Base-by-base conservation (phyloP, 64 coral and sea anemone genomes). In the Platygyra sinensis region DNA sequence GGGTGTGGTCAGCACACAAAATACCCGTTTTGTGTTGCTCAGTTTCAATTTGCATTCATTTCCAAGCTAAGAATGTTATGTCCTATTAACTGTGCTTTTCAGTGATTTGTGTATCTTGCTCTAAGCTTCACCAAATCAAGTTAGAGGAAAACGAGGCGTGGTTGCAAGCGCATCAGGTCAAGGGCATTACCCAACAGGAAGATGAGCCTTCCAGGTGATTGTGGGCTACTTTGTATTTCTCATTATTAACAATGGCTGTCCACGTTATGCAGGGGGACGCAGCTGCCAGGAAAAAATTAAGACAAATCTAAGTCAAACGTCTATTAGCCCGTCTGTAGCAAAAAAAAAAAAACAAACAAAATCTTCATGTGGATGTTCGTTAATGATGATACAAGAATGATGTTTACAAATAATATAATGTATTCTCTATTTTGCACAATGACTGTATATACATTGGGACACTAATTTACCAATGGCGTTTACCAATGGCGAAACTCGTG, bases 51-150 rank as follows among this genome's bases (percentile, higher is more conserved):
- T 4, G 36, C 36, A 38, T 38, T 38, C 1, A 4, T 38, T 38
- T 38, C 36, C 36, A 38, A 38, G 36, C 36, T 38, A 54, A 54
- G 8, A 54, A 13, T 54, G 52, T 54, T 54, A 13, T 54, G 1
- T 54, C 77, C 55, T 38, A 38, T 38, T 2, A 4, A 38, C 36
- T 38, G 24, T 80, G 24, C 52, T 80, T 92, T 92, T 92, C 90
- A 92, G 90, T 78, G 60, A 92, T 92, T 64, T 92, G 74, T 57
- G 82, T 92, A 75, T 92, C 90, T 78, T 92, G 74, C 46, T 86
- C 33, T 31, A 92, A 92, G 46, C 69, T 33, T 5, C 82, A 87
- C 74, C 86, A 92, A 72, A 52, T 55, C 22, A 92, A 87, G 30
- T 54, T 87, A 2, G 73, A 60, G 17, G 90, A 92, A 32, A 87